Conservation (phyloP, 2,888 invertebrate species). For the Oligia strigilis region DNA sequence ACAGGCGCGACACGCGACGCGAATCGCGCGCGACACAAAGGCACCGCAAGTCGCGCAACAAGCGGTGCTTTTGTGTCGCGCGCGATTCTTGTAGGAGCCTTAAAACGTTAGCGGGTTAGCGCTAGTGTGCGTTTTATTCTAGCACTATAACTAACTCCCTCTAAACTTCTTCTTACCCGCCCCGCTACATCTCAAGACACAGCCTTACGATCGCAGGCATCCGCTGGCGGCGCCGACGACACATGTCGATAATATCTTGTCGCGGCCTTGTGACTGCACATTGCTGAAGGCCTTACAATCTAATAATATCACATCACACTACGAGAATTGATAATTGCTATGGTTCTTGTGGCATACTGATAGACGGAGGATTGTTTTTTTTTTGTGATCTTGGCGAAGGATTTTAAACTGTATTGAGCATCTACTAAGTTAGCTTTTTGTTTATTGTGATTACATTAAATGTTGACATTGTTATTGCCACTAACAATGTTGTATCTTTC, state of each 20-base stretch:
- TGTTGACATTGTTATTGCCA: background rate
- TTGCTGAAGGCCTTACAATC: constrained; percentile 29
- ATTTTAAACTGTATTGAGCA: background rate
- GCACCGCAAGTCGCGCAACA: too few species aligned
- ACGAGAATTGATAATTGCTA: constrained; percentile 33
- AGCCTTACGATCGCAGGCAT: constrained; percentile 33
- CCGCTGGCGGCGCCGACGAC: constrained; percentile 54
- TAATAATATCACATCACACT: constrained; percentile 43
- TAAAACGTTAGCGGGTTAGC: too few species aligned
- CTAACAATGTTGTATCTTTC: background rate
- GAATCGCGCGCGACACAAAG: too few species aligned
- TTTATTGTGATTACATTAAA: background rate
- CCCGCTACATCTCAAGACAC: background rate
- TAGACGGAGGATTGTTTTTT: background rate
- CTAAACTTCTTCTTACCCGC: background rate
- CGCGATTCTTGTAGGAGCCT: too few species aligned
- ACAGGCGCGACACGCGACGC: too few species aligned
- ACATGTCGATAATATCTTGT: constrained; percentile 57
- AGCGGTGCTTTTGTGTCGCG: too few species aligned
- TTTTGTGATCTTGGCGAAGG: background rate
- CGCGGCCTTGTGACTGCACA: constrained; percentile 41
- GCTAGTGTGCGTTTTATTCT: too few species aligned
- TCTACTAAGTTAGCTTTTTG: background rate
- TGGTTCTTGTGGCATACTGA: background rate
- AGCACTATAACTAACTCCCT: background rate